A percentile compares a stretch with the other conserved stretches of the same genome.
These are phyloP conservation scores for Coptodon bakossiorum DNA, from an alignment of 2,113 vertebrate genomes.

Conservation along the genomic window DNA sequence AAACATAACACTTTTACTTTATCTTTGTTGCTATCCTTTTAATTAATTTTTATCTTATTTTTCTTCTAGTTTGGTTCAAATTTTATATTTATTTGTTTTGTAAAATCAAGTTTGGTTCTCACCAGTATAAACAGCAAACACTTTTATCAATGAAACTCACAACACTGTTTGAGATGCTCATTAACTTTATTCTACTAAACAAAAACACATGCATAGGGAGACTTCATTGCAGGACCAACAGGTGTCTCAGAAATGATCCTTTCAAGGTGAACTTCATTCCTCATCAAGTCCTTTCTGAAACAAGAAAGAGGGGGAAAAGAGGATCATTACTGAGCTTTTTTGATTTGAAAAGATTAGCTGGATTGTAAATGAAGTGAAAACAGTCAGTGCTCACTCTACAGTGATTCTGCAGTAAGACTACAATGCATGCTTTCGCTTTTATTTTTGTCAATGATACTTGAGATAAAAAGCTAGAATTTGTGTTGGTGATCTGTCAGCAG, in stretches of 20 bases:
- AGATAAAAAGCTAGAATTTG: not conserved
- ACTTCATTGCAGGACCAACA: not conserved
- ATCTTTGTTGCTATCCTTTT: not conserved
- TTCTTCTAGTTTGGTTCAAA: not conserved
- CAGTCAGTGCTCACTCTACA: not conserved
- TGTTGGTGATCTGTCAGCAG: not conserved
- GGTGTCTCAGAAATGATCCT: not conserved
- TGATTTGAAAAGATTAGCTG: constrained; percentile 37
- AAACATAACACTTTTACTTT: not conserved
- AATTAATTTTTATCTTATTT: not conserved
- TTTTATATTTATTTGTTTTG: not conserved
- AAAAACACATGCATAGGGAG: constrained; percentile 22
- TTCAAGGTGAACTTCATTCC: constrained; percentile 41
- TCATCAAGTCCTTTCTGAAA: constrained; percentile 65
- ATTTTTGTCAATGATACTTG: not conserved
- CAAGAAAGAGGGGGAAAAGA: not conserved
- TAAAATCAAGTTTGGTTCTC: not conserved
- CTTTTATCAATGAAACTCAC: not conserved
- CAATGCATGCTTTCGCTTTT: not conserved
- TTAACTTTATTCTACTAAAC: constrained; percentile 26
- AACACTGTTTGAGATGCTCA: constrained; percentile 1
- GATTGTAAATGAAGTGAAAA: not conserved
- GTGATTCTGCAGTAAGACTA: not conserved
- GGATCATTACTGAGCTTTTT: constrained; percentile 30
- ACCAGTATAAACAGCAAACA: not conserved